These are phyloP conservation scores for Hylaeus volcanicus DNA, from an alignment of 1,140 invertebrate species.

Conservation along the genomic window DNA sequence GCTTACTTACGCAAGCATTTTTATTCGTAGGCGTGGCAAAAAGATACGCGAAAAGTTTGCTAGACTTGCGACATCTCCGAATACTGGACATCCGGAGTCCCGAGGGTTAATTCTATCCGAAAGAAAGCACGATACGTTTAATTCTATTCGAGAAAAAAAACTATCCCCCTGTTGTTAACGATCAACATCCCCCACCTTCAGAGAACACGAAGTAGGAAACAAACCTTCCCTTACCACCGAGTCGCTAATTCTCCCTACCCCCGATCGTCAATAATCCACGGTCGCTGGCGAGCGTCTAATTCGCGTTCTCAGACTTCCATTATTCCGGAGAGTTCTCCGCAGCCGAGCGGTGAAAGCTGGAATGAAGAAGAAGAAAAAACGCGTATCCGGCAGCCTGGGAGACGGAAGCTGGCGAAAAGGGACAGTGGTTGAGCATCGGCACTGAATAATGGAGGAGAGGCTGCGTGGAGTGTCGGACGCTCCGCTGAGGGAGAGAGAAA, in stretches of 20 bases:
- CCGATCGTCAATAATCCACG: constrained; percentile 5
- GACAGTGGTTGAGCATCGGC: constrained; percentile 75
- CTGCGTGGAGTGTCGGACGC: constrained; percentile 36
- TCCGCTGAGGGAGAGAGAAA: neutral
- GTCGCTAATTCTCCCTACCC: neutral
- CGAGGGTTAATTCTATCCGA: too few relatives aligned
- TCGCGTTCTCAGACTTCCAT: constrained; percentile 24
- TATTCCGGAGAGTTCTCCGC: constrained; percentile 10
- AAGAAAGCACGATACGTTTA: too few relatives aligned
- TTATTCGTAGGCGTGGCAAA: too few relatives aligned
- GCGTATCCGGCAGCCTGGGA: neutral
- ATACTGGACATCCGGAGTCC: too few relatives aligned
- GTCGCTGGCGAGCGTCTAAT: constrained; percentile 9
- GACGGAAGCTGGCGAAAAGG: constrained; percentile 61
- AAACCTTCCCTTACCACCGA: neutral
- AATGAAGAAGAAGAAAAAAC: constrained; percentile 13
- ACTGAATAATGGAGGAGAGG: constrained; percentile 75
- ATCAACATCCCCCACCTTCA: too few relatives aligned
- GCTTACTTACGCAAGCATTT: too few relatives aligned
- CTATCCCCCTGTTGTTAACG: too few relatives aligned
- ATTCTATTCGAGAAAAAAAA: too few relatives aligned
- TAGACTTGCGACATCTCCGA: too few relatives aligned
- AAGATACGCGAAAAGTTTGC: too few relatives aligned
- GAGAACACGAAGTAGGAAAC: neutral
- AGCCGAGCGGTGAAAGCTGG: neutral